These are phyloP conservation scores for Dinocampus coccinellae DNA, from an alignment of 2,888 invertebrate species.

Conservation along the genomic window DNA sequence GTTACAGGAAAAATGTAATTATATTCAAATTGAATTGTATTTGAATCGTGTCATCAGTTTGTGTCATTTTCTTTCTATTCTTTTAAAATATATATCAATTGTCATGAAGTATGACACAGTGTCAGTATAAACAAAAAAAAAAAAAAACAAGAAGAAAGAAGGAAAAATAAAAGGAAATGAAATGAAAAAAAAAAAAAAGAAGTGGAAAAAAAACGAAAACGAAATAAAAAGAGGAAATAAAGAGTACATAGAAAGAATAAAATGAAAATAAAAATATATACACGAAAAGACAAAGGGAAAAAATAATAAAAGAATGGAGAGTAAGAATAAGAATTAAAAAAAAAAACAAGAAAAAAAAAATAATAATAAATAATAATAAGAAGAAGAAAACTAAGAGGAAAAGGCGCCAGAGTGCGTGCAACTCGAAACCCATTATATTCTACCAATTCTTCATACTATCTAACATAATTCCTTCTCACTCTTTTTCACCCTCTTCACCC, in stretches of 20 bases:
- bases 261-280: background rate
- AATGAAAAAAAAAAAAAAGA: background rate
- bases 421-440: conserved; percentile 27
- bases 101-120: background rate
- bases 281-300: background rate
- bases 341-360: conserved; percentile 1
- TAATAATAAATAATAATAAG: background rate
- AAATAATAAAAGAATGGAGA: background rate
- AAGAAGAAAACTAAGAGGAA: background rate
- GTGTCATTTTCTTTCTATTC: background rate
- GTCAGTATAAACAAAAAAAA: background rate
- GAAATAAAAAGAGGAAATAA: background rate
- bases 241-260: background rate
- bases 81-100: background rate
- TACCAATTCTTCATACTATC: conserved; percentile 17
- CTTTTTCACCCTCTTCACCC: background rate
- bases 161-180: background rate
- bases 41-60: background rate
- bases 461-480: conserved; percentile 19
- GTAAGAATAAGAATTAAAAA: background rate
- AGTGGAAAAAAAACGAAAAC: background rate
- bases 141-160: background rate
- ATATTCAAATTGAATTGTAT: background rate
- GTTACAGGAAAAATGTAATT: background rate
- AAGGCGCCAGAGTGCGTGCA: conserved; percentile 1